Percentiles rank a stretch among this genome's conserved stretches.
Conservation (phyloP, 2,113 vertebrate species). For the Delphinus delphis region DNA sequence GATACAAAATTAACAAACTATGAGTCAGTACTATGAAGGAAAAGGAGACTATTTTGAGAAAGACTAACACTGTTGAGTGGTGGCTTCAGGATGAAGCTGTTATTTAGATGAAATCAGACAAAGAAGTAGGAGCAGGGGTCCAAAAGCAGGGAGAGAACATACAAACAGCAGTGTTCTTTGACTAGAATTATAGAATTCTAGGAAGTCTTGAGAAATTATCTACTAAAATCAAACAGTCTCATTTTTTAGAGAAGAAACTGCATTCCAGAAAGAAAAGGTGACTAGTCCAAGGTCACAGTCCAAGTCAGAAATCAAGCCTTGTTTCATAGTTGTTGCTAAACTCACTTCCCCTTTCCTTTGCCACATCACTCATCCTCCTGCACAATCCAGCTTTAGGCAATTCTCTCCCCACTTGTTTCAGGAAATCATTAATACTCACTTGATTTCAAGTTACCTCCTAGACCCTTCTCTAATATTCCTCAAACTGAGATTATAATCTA, state of each 20-base stretch:
- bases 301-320: neutral
- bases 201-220: neutral
- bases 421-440: neutral
- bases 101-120: neutral
- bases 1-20: neutral
- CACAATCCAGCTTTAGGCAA: neutral
- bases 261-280: neutral
- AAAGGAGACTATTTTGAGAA: neutral
- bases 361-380: neutral
- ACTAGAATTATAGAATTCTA: neutral
- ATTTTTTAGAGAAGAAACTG: constrained; percentile 5
- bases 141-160: neutral
- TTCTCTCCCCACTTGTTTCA: neutral
- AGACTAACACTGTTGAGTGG: neutral
- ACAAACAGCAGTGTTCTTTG: neutral
- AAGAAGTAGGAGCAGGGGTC: neutral
- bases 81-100: neutral
- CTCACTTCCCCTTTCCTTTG: neutral
- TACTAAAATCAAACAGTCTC: neutral
- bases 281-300: neutral
- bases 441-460: neutral
- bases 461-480: neutral
- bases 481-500: neutral
- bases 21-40: neutral
- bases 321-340: neutral